These are phyloP conservation scores for Melanogrammus aeglefinus DNA, from an alignment of 2,797 vertebrate genomes.

Conservation along the genomic window DNA sequence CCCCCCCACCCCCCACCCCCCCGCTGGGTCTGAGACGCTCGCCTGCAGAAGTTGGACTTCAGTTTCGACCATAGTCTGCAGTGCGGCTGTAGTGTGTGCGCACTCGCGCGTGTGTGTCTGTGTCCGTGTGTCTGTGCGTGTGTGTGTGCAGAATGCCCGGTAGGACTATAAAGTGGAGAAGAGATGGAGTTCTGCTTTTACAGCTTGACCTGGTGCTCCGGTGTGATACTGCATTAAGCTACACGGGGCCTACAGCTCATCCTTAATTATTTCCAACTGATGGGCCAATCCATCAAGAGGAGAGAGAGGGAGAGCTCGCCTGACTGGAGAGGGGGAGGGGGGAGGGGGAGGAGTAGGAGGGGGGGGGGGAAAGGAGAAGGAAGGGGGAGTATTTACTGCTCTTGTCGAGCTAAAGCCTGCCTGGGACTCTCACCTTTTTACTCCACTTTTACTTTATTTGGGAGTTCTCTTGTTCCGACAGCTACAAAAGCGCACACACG, in stretches of 20 bases:
- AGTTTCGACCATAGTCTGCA: background rate
- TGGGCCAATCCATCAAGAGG: constrained; percentile 73
- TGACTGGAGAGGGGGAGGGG: constrained; percentile 37
- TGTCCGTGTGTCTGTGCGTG: background rate
- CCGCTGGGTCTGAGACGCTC: too few species aligned
- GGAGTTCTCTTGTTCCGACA: background rate
- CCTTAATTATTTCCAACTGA: constrained; percentile 77
- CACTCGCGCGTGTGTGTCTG: background rate
- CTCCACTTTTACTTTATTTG: background rate
- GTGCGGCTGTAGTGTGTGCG: background rate
- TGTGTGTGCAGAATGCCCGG: background rate
- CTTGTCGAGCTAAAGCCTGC: background rate
- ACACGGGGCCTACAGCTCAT: constrained; percentile 67
- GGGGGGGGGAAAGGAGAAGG: constrained; percentile 8
- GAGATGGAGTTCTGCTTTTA: constrained; percentile 58
- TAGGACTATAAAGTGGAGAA: constrained; percentile 50
- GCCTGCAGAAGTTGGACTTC: background rate
- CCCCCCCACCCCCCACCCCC: too few species aligned
- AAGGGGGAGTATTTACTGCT: background rate
- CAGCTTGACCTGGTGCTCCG: constrained; percentile 56
- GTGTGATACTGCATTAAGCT: constrained; percentile 61
- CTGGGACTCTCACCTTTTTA: background rate
- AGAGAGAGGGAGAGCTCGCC: constrained; percentile 29
- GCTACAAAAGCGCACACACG: constrained; percentile 18
- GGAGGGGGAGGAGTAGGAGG: constrained; percentile 9